phyloP scores from a whole-genome alignment of 2,797 vertebrate genomes.

The Linurgus olivaceus region DNA sequence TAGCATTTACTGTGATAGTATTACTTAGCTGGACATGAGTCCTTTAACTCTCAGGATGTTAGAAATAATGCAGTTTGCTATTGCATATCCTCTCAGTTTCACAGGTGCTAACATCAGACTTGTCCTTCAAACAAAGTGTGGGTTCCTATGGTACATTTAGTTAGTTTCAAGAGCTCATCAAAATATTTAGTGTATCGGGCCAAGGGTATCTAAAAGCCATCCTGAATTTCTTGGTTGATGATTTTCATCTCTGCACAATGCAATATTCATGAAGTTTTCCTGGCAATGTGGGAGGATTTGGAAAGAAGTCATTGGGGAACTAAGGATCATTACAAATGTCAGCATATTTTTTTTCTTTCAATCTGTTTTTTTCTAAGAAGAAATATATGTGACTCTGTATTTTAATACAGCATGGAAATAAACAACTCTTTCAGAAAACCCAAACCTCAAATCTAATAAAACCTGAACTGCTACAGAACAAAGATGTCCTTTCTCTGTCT shows the following conservation, averaged over 20 bases:
- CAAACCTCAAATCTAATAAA: neutral
- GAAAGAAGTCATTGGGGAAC: neutral
- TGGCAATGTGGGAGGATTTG: neutral
- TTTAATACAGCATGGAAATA: neutral
- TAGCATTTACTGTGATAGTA: neutral
- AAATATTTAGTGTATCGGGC: neutral
- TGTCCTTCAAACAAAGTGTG: neutral
- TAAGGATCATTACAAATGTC: neutral
- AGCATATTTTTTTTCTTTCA: neutral
- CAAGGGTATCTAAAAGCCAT: neutral
- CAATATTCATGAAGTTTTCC: neutral
- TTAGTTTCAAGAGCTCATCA: neutral
- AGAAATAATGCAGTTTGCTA: neutral
- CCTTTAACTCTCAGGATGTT: neutral
- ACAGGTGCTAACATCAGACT: neutral
- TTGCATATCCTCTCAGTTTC: neutral
- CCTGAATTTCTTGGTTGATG: neutral
- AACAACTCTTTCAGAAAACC: neutral
- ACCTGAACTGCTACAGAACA: neutral
- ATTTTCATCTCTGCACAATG: neutral
- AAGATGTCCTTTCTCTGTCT: neutral
- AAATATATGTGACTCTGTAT: neutral
- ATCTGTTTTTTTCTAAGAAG: neutral
- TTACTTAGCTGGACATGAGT: neutral
- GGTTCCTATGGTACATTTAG: neutral